A percentile compares a stretch with the other conserved stretches of the same genome.
Conservation (phyloP, 2,113 vertebrate genomes). For the Ceyx cyanopectus region DNA sequence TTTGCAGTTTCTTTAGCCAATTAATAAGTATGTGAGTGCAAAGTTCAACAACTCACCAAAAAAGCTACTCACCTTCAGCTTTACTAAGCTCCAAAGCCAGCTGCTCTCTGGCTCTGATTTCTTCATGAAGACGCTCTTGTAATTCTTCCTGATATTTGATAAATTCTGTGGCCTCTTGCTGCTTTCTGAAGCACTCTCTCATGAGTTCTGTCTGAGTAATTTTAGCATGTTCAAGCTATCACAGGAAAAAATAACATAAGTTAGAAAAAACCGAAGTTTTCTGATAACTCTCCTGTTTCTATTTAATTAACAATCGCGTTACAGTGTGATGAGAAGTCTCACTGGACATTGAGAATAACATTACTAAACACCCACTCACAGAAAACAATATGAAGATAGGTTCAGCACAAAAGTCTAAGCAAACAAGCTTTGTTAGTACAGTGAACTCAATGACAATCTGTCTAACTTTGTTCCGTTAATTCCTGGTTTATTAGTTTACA, state of each 20-base stretch:
- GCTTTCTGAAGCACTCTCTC: constrained; percentile 91
- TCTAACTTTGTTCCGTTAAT: constrained; percentile 29
- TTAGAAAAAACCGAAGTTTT: not conserved
- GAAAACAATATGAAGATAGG: not conserved
- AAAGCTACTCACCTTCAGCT: constrained; percentile 85
- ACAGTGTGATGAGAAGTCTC: not conserved
- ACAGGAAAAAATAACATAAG: not conserved
- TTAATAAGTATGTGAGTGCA: not conserved
- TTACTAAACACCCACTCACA: not conserved
- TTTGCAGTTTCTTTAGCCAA: not conserved
- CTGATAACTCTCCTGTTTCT: not conserved
- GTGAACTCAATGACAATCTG: constrained; percentile 7
- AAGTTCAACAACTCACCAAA: not conserved
- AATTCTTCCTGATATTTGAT: constrained; percentile 90
- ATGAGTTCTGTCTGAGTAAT: constrained; percentile 93
- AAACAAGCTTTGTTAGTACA: not conserved
- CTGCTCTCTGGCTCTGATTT: constrained; percentile 86
- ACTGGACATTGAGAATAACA: not conserved
- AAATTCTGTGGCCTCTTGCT: constrained; percentile 87
- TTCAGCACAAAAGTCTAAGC: not conserved
- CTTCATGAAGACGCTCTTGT: constrained; percentile 87
- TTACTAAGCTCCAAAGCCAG: constrained; percentile 92
- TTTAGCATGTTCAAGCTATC: constrained; percentile 93
- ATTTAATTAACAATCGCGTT: not conserved
- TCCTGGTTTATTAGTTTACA: constrained; percentile 11